Evolutionary conservation across 1,140 invertebrate species (phyloP), one percentile per base, ranked within the genome.

Genomic region (Zaprionus kolodkinae): DNA sequence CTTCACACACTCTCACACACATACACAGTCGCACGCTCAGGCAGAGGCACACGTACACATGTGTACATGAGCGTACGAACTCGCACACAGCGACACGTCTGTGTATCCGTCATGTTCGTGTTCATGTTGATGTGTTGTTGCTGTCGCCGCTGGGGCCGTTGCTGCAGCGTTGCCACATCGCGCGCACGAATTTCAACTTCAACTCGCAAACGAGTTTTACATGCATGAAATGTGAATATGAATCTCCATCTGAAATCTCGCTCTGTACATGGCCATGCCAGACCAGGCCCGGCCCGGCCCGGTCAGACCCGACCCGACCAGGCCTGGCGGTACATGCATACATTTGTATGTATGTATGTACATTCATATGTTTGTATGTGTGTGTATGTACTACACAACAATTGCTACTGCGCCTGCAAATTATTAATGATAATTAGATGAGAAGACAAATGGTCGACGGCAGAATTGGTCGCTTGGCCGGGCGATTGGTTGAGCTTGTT

Each of bases 381-480:
- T 50, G 50, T 11, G 15, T 21, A 65, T 6, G 33, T 15, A 33
- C 6, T 21, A 65, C 3, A 56, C 62, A 36, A 25, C 56, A 60
- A 43, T 60, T 60, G 57, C 57, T 43, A 27, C 17, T 60, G 57
- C 33, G 35, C 33, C 35, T 40, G 21, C 35, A 60, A 71, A 60
- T 71, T 71, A 60, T 71, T 75, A 71, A 75, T 71, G 72, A 71
- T 70, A 75, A 75, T 75, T 70, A 63, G 59, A 75, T 75, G 67
- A 63, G 67, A 64, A 63, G 67, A 57, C 60, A 71, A 62, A 75
- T 64, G 66, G 64, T 60, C 11, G 43, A 30, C 21, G 12, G 27
- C 38, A 27, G 3, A 40, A 45, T 52, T 52, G 33, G 33, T 35
- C 33, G 33, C 33, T 35, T 10, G 25, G 25, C 27, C 17, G 10